These are phyloP conservation scores for Torymus aiolomorphi DNA, from an alignment of 2,888 invertebrate genomes.

Conservation along the genomic window DNA sequence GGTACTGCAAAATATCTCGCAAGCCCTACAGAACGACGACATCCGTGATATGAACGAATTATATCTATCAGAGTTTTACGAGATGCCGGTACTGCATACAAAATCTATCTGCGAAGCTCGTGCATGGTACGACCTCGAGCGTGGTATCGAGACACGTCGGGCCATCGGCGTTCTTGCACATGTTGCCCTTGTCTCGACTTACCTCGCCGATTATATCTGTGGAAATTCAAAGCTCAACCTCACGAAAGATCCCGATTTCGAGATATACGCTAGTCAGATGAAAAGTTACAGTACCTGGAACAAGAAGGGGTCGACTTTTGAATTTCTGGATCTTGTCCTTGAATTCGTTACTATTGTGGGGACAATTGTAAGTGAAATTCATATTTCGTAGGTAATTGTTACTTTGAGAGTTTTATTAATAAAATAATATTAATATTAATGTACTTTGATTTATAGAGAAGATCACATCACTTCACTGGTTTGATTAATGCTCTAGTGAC, in stretches of 20 bases:
- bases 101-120: constrained; percentile 68
- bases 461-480: constrained; percentile 73
- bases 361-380: constrained; percentile 64
- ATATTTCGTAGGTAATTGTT: background rate
- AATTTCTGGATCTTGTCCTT: constrained; percentile 69
- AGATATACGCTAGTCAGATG: constrained; percentile 67
- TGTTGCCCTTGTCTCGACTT: constrained; percentile 66
- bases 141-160: constrained; percentile 71
- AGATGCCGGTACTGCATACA: constrained; percentile 62
- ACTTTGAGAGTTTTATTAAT: constrained; percentile 14
- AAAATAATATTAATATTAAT: constrained; percentile 19
- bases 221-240: constrained; percentile 65
- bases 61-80: constrained; percentile 70
- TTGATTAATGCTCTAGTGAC: constrained; percentile 68
- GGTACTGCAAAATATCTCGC: constrained; percentile 69
- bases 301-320: constrained; percentile 65
- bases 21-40: constrained; percentile 72
- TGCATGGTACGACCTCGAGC: constrained; percentile 70
- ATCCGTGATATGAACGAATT: constrained; percentile 73
- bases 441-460: constrained; percentile 65
- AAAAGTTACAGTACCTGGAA: constrained; percentile 67
- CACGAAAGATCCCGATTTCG: constrained; percentile 64
- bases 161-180: constrained; percentile 67
- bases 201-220: constrained; percentile 69
- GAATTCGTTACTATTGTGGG: constrained; percentile 69